A percentile compares a stretch with the other conserved stretches of the same genome.
These are phyloP conservation scores for Urechis unicinctus DNA, from an alignment of 2,888 invertebrate species.

Conservation along the genomic window DNA sequence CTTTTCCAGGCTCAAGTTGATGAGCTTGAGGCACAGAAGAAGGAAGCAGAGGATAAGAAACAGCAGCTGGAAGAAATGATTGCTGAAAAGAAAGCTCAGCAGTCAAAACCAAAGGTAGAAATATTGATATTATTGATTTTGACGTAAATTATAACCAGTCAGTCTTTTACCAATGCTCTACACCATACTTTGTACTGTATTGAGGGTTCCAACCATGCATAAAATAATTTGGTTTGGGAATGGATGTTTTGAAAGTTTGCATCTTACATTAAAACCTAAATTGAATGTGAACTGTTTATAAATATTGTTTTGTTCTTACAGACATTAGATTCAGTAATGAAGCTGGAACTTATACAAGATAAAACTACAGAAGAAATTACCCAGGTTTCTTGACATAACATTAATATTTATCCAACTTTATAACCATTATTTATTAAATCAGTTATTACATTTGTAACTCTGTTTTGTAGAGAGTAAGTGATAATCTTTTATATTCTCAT, in stretches of 20 bases:
- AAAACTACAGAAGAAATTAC: conserved; percentile 35
- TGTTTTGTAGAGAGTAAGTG: too few relatives aligned
- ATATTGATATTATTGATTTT: not conserved
- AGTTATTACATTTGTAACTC: too few relatives aligned
- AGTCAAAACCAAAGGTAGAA: conserved; percentile 1
- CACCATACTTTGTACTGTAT: too few relatives aligned
- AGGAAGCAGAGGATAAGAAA: conserved; percentile 9
- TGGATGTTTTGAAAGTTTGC: too few relatives aligned
- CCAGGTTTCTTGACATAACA: too few relatives aligned
- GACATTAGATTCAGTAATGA: conserved; percentile 39
- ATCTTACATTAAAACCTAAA: too few relatives aligned
- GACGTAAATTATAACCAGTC: too few relatives aligned
- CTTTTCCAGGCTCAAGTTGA: conserved; percentile 24
- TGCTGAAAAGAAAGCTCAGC: not conserved
- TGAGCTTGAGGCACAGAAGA: conserved; percentile 20
- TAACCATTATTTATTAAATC: not conserved
- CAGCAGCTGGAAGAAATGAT: conserved; percentile 1
- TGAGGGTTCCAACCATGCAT: too few relatives aligned
- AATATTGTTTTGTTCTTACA: conserved; percentile 23
- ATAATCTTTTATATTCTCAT: too few relatives aligned
- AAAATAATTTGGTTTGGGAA: too few relatives aligned
- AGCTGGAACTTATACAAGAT: conserved; percentile 37
- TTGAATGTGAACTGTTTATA: too few relatives aligned
- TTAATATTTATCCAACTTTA: conserved; percentile 3
- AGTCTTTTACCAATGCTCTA: too few relatives aligned